Conservation (phyloP, 1,140 invertebrate genomes). For the Bombus haemorrhoidalis region DNA sequence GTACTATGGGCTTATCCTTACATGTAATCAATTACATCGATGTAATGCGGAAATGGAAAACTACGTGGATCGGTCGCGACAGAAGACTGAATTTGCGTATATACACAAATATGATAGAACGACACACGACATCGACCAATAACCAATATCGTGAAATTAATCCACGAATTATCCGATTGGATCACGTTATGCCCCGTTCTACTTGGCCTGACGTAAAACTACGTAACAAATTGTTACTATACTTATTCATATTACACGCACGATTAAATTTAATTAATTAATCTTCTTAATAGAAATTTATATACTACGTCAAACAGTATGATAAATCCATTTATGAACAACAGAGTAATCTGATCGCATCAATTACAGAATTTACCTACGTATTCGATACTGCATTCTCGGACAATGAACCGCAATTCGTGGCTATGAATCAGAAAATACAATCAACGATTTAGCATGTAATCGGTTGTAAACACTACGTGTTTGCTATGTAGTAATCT, state of each 20-base stretch:
- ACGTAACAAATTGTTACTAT: background rate
- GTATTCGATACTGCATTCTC: no score
- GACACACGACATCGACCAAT: background rate
- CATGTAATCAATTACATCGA: no score
- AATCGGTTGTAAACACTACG: background rate
- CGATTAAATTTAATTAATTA: background rate
- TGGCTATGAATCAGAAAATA: background rate
- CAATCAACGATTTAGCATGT: constrained; percentile 3
- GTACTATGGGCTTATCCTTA: background rate
- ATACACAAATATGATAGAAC: background rate
- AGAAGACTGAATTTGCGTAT: no score
- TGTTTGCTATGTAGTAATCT: background rate
- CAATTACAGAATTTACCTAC: background rate
- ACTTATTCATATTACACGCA: background rate
- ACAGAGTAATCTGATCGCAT: background rate
- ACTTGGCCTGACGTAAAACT: background rate
- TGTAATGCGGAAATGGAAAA: no score
- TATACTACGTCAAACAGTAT: background rate
- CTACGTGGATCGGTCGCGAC: no score
- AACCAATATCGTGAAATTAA: background rate
- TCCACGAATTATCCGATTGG: background rate
- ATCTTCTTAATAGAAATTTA: background rate
- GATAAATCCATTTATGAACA: background rate
- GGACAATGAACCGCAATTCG: background rate
- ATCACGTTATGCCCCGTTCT: background rate